Evolutionary conservation across 2,888 invertebrate species (phyloP).

Genomic region (Callyntrura guangdongensis): DNA sequence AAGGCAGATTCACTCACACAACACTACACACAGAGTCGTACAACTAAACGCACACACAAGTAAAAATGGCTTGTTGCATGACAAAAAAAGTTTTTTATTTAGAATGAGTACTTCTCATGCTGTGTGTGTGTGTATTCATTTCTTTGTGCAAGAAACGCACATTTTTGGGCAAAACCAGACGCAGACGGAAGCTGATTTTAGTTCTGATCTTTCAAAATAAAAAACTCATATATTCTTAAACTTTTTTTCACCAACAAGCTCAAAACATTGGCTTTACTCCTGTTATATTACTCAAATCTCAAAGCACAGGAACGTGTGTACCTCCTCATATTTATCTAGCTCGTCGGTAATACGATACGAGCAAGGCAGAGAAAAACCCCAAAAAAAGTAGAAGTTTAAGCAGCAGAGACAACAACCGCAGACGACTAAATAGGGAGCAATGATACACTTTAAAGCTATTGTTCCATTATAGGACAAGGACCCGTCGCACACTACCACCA

Average conservation of each 20-base stretch:
- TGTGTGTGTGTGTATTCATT: no score
- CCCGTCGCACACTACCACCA: not conserved
- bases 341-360: no score
- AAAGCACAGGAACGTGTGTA: not conserved
- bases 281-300: not conserved
- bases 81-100: conserved; percentile 67
- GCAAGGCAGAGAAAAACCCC: not conserved
- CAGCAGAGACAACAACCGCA: not conserved
- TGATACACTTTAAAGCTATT: conserved; percentile 31
- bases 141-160: conserved; percentile 29
- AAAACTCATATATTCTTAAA: conserved; percentile 35
- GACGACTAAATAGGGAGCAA: conserved; percentile 27
- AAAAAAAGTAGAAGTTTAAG: not conserved
- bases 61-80: conserved; percentile 55
- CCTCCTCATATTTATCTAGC: not conserved
- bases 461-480: conserved; percentile 31
- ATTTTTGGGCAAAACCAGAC: conserved; percentile 37
- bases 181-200: conserved; percentile 78
- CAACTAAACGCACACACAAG: not conserved
- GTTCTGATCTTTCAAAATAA: conserved; percentile 62
- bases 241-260: conserved; percentile 9
- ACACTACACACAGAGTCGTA: not conserved
- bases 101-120: not conserved
- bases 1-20: not conserved
- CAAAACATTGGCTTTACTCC: conserved; percentile 10